Base-by-base conservation (phyloP, 2,113 vertebrate species). In the Gallinago jamesoni region DNA sequence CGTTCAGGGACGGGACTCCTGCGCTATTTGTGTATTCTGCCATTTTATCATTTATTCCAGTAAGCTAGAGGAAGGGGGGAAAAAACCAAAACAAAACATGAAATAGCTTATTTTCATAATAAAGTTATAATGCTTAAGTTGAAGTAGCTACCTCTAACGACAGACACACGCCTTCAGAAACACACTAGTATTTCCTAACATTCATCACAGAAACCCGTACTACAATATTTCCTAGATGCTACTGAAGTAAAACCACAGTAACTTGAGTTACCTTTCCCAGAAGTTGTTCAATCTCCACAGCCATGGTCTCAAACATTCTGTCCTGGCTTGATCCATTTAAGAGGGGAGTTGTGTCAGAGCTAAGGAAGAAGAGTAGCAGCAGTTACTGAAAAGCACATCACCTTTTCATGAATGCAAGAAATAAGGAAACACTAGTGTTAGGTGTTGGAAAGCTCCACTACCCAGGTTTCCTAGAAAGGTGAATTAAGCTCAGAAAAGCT, bases 271-370 rank as follows among this genome's bases (percentile, higher is more conserved):
- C 99, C 98, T 99, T 99, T 67, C 99, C 98, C 96, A 99, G 97
- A 43, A 99, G 98, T 41, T 99, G 99, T 87, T 99, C 99, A 84
- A 99, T 99, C 97, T 99, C 99, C 95, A 99, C 99, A 28, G 99
- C 99, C 99, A 99, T 99, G 50, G 99, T 99, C 96, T 99, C 99
- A 98, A 99, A 99, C 99, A 99, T 99, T 96, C 99, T 98, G 98
- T 99, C 99, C 98, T 99, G 99, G 92, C 98, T 99, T 17, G 99
- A 99, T 96, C 99, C 99, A 98, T 99, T 99, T 77, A 99, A 97
- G 43, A 99, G 98, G 5, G 99, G 99, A 37, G 99, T 99, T 72
- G 99, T 99, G 94, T 99, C 99, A 43, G 99, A 99, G 96, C 99
- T 99, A 84, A 66, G 85, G 93, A 68, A 81, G 90, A 84, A 91